Base-by-base conservation (phyloP, 2,113 vertebrate genomes). In the Aythya baeri region DNA sequence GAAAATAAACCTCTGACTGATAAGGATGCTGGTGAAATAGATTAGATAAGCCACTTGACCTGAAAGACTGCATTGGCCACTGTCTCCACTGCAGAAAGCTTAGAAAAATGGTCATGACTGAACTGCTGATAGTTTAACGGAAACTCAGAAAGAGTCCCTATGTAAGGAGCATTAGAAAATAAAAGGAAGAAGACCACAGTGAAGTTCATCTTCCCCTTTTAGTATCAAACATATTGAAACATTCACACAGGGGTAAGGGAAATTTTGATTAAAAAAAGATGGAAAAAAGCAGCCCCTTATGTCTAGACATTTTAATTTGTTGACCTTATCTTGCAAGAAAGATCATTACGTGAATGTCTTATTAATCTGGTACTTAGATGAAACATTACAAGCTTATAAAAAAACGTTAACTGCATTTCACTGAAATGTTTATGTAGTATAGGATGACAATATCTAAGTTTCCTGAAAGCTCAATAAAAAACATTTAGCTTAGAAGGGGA, bases 1-100 rank as follows among this genome's bases (percentile, higher is more conserved):
- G 50, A 82, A 73, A 75, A 87, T 86, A 88, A 84, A 91, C 14
- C 50, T 82, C 86, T 87, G 50, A 78, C 52, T 66, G 78, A 89
- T 83, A 86, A 86, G 68, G 52, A 27, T 73, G 65, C 22, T 70
- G 34, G 66, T 79, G 46, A 89, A 87, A 90, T 23, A 93, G 88
- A 86, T 55, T 61, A 87, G 88, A 67, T 73, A 92, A 86, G 52
- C 54, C 55, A 13, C 36, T 85, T 46, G 65, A 43, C 41, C 83
- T 87, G 32, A 59, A 97, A 86, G 44, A 38, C 55, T 94, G 70
- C 9, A 77, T 62, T 57, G 46, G 68, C 57, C 55, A 55, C 14
- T 70, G 50, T 89, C 71, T 91, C 36, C n/a, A 58, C 6, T 26
- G n/a, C 67, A 87, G 38, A 85, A 84, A 93, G 36, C 41, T 68